These are phyloP conservation scores for Knipowitschia caucasica DNA, from an alignment of 2,797 vertebrate species.

Conservation along the genomic window DNA sequence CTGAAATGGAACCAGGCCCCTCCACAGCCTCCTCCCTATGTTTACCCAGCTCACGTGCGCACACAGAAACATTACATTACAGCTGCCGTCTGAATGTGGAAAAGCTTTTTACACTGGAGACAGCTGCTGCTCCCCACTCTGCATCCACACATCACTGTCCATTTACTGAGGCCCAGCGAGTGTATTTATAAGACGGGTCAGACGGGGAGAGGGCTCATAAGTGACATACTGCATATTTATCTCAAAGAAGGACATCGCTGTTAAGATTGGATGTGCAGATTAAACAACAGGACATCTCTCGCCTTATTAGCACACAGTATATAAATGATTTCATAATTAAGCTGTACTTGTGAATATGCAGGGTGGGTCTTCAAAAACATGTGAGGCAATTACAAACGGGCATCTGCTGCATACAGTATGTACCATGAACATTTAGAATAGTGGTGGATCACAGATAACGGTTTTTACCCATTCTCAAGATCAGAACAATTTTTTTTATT, in stretches of 20 bases:
- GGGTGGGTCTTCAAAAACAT: background rate
- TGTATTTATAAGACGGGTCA: slow-evolving; percentile 6
- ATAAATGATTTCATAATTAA: background rate
- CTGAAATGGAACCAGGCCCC: slow-evolving; percentile 5
- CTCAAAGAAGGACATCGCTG: background rate
- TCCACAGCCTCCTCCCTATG: slow-evolving; percentile 2
- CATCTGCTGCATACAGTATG: too few relatives aligned
- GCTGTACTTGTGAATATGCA: background rate
- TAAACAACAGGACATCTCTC: background rate
- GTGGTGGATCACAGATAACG: too few relatives aligned
- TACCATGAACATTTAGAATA: too few relatives aligned
- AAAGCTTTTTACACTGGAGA: slow-evolving; percentile 28
- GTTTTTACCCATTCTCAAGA: too few relatives aligned
- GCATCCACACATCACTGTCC: background rate
- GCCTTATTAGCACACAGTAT: background rate
- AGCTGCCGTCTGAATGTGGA: slow-evolving; percentile 40
- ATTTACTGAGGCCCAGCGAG: slow-evolving; percentile 3
- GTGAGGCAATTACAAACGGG: too few relatives aligned
- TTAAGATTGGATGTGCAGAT: background rate
- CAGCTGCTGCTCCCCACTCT: slow-evolving; percentile 30
- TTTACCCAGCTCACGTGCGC: slow-evolving; percentile 36
- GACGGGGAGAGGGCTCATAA: background rate
- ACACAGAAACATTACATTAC: slow-evolving; percentile 14
- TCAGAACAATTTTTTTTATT: too few relatives aligned
- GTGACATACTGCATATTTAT: background rate